Evolutionary conservation across 1,140 invertebrate genomes (phyloP).

Genomic region (Saccostrea cuccullata): DNA sequence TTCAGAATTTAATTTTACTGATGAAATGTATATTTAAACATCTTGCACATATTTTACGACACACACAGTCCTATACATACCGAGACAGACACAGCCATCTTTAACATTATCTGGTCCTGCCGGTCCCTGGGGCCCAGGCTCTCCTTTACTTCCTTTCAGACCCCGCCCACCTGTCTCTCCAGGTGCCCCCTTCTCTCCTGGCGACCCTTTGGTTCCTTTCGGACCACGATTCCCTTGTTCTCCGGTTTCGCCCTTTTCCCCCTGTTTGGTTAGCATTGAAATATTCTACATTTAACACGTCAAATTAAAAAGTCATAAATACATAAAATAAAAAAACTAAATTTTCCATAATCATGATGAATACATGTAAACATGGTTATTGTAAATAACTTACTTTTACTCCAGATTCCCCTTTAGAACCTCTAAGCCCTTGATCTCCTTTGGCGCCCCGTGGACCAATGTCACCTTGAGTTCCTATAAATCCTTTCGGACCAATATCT

Average conservation of each 20-base stretch:
- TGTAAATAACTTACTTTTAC: not conserved
- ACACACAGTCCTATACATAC: not conserved
- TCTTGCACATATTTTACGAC: too few species aligned
- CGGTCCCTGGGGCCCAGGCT: not conserved
- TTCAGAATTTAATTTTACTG: too few species aligned
- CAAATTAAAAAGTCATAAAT: too few species aligned
- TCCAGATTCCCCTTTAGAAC: constrained; percentile 36
- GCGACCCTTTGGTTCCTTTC: not conserved
- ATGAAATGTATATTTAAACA: too few species aligned
- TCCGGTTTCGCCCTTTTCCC: not conserved
- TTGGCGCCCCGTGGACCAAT: constrained; percentile 9
- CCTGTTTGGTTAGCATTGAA: not conserved
- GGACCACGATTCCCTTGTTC: not conserved
- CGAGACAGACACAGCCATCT: not conserved
- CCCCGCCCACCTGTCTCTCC: not conserved
- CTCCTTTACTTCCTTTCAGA: not conserved
- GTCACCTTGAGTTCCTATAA: constrained; percentile 2
- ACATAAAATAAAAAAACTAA: too few species aligned
- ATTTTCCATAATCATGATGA: too few species aligned
- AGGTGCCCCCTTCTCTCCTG: not conserved
- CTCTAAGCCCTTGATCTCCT: constrained; percentile 9
- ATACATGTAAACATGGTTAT: too few species aligned
- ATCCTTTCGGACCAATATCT: not conserved
- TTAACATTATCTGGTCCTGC: not conserved
- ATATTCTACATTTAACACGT: not conserved